Evolutionary conservation across 1,140 invertebrate species (phyloP), one percentile per base, ranked within the genome.

Genomic region (Drosophila tristis): DNA sequence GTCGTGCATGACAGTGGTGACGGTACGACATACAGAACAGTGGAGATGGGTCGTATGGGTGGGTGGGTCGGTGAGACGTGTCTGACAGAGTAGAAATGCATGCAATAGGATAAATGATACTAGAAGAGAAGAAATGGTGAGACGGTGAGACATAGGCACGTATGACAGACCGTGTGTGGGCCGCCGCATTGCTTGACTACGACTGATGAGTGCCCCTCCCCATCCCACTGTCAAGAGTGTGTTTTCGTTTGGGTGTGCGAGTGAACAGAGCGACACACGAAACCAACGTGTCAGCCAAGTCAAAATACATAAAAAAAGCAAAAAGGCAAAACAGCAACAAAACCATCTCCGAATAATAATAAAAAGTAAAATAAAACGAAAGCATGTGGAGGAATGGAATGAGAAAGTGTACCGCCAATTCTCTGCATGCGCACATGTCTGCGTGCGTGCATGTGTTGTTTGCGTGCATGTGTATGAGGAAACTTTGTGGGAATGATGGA

Each of bases 221-320:
- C 26, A 29, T 5, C 26, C 5, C 26, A 2, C 5, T 35, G 63
- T 25, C 39, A 58, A 58, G 50, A 65, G 39, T 11, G 61, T 29
- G n/a, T 6, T 20, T 20, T 20, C 20, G 20, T 20, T 20, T 20
- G 20, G 20, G 7, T 35, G 49, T 42, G 31, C 25, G 31, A 48
- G 51, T 31, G 57, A 48, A 54, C 45, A 42, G 51, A 42, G 53
- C 39, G 57, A 62, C 65, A 66, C 59, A 62, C 53, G 44, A 67
- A 78, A 75, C 70, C 78, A 87, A 75, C 78, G 74, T 66, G 70
- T 75, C 62, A 71, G 56, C 65, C 75, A 39, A 75, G 72, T 78
- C 61, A 72, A 78, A 66, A 78, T 39, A 70, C 49, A 57, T 70
- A 81, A 87, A 87, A 80, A 86, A 86, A 82, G 78, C 70, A 82